A percentile compares a stretch with the other conserved stretches of the same genome.
phyloP scores from a whole-genome alignment of 2,113 vertebrate genomes.

The Antennarius striatus region DNA sequence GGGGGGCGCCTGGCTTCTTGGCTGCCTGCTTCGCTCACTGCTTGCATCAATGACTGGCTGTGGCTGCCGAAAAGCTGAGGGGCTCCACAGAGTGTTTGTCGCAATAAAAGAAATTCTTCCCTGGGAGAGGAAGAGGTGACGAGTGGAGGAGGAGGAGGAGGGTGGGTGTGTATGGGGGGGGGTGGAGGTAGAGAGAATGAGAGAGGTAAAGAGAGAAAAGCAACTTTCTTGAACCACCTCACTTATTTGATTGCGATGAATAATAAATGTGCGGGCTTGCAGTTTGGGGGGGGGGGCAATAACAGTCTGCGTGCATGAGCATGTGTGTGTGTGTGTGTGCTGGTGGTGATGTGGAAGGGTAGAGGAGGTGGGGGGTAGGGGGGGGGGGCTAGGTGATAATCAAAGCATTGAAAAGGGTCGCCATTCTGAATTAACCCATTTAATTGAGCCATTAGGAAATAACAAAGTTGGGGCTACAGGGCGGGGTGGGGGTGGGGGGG shows the following conservation, averaged over 20 bases:
- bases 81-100: slow-evolving; percentile 80
- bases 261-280: slow-evolving; percentile 90
- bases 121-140: slow-evolving; percentile 66
- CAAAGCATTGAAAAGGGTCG: slow-evolving; percentile 80
- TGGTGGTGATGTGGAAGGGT: slow-evolving; percentile 45
- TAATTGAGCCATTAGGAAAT: slow-evolving; percentile 84
- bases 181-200: slow-evolving; percentile 71
- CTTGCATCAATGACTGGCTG: slow-evolving; percentile 66
- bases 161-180: slow-evolving; percentile 79
- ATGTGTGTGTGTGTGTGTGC: slow-evolving; percentile 23
- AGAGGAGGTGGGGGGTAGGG: slow-evolving; percentile 31
- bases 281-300: slow-evolving; percentile 29
- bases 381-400: slow-evolving; percentile 73
- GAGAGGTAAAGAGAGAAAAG: slow-evolving; percentile 81
- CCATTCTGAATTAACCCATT: slow-evolving; percentile 83
- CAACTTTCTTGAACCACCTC: slow-evolving; percentile 93
- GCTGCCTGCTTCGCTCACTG: slow-evolving; percentile 63
- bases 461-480: slow-evolving; percentile 66
- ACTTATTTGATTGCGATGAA: slow-evolving; percentile 99
- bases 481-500: slow-evolving; percentile 27
- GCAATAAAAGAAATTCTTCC: slow-evolving; percentile 97
- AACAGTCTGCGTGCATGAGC: slow-evolving; percentile 31
- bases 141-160: slow-evolving; percentile 74
- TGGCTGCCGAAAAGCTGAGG: slow-evolving; percentile 66
- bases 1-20: slow-evolving; percentile 54